Evolutionary conservation across 2,113 vertebrate genomes (phyloP).

Genomic region (Turdus rufiventris): DNA sequence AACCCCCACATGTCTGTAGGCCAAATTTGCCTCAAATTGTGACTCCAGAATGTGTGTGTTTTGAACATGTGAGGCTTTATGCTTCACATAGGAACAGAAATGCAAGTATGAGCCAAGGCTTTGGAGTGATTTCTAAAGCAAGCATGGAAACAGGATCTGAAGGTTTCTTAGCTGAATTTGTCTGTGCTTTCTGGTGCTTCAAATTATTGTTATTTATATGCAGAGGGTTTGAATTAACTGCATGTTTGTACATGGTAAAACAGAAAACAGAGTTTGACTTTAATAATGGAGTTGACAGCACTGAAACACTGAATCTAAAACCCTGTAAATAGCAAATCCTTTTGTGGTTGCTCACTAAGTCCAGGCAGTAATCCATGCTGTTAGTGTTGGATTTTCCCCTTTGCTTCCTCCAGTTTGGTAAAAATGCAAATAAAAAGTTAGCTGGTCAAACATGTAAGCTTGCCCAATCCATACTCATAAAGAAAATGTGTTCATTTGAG

Average conservation of each 20-base stretch:
- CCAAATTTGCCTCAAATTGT: background rate
- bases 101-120: background rate
- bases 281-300: background rate
- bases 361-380: background rate
- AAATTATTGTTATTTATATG: background rate
- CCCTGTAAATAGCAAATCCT: background rate
- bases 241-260: background rate
- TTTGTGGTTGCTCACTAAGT: background rate
- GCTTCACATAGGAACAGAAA: background rate
- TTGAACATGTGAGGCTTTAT: background rate
- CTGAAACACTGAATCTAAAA: background rate
- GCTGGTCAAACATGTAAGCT: background rate
- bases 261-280: background rate
- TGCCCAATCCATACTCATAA: background rate
- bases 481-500: background rate
- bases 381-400: background rate
- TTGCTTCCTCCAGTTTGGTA: background rate
- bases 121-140: background rate
- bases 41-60: background rate
- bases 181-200: background rate
- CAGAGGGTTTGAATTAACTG: background rate
- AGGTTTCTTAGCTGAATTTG: background rate
- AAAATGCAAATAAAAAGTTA: background rate
- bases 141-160: background rate
- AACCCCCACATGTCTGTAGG: background rate